These are phyloP conservation scores for Isoperla grammatica DNA, from an alignment of 2,888 invertebrate species.

Conservation along the genomic window DNA sequence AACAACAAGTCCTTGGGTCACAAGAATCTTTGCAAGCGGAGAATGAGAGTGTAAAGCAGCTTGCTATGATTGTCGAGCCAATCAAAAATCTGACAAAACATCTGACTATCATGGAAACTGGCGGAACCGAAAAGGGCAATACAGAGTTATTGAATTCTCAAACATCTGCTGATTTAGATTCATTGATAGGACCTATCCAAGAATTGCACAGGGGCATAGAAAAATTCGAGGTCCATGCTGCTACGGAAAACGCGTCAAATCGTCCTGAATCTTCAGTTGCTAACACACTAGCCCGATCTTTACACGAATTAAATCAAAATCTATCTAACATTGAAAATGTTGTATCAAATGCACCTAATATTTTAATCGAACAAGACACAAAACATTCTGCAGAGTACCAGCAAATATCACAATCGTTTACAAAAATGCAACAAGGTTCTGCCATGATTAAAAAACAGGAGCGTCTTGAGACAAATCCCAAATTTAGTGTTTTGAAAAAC, in stretches of 20 bases:
- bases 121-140: not conserved
- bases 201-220: slow-evolving; percentile 38
- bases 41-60: not conserved
- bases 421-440: not conserved
- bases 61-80: slow-evolving; percentile 21
- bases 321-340: not conserved
- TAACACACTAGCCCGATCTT: slow-evolving; percentile 23
- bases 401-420: no score
- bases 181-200: slow-evolving; percentile 36
- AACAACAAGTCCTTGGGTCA: not conserved
- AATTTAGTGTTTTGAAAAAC: slow-evolving; percentile 4
- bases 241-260: slow-evolving; percentile 9
- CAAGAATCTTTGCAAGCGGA: not conserved
- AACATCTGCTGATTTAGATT: slow-evolving; percentile 35
- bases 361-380: not conserved
- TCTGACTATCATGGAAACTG: slow-evolving; percentile 10
- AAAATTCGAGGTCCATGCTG: slow-evolving; percentile 20
- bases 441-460: not conserved
- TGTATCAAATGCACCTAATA: not conserved
- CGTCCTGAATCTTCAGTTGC: slow-evolving; percentile 19
- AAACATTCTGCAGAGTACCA: no score
- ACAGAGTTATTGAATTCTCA: slow-evolving; percentile 16
- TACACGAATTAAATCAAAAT: slow-evolving; percentile 26
- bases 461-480: not conserved
- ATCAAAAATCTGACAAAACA: slow-evolving; percentile 14